phyloP scores from a whole-genome alignment of 2,888 invertebrate genomes.

The Abrostola triplasia region DNA sequence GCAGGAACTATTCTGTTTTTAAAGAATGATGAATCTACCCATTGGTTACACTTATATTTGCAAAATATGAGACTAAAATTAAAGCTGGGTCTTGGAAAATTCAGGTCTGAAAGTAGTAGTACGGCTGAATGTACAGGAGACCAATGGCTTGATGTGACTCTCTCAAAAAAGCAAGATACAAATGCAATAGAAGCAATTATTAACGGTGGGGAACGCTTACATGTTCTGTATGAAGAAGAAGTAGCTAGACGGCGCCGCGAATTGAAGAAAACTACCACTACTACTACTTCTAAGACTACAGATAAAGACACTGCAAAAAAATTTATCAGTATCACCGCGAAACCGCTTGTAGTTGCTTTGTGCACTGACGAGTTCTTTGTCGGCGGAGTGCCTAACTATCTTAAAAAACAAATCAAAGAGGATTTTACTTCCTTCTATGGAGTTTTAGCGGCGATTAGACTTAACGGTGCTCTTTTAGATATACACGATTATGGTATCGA shows the following conservation, averaged over 20 bases:
- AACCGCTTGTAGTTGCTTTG: conserved; percentile 40
- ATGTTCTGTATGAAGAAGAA: conserved; percentile 65
- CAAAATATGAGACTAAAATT: conserved; percentile 79
- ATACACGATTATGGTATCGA: conserved; percentile 72
- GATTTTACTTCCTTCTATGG: conserved; percentile 71
- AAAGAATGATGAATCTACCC: conserved; percentile 59
- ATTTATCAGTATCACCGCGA: background rate
- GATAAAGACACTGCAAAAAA: too few relatives aligned
- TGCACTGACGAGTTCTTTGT: conserved; percentile 78
- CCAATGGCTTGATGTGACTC: conserved; percentile 78
- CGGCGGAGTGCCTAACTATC: conserved; percentile 71
- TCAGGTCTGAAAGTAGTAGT: conserved; percentile 73
- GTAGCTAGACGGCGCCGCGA: conserved; percentile 41
- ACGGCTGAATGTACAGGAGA: conserved; percentile 72
- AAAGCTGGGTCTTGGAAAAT: conserved; percentile 67
- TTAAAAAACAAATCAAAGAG: conserved; percentile 60
- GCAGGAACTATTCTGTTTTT: conserved; percentile 77
- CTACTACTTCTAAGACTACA: background rate
- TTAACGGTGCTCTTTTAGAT: conserved; percentile 72
- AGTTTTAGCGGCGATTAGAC: conserved; percentile 70
- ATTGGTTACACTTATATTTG: conserved; percentile 74
- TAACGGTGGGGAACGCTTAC: conserved; percentile 77
- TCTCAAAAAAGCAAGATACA: conserved; percentile 71
- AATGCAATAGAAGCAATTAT: conserved; percentile 78
- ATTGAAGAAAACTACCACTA: background rate